These are phyloP conservation scores for Lutjanus argentimaculatus DNA, from an alignment of 2,797 vertebrate species.

Conservation along the genomic window DNA sequence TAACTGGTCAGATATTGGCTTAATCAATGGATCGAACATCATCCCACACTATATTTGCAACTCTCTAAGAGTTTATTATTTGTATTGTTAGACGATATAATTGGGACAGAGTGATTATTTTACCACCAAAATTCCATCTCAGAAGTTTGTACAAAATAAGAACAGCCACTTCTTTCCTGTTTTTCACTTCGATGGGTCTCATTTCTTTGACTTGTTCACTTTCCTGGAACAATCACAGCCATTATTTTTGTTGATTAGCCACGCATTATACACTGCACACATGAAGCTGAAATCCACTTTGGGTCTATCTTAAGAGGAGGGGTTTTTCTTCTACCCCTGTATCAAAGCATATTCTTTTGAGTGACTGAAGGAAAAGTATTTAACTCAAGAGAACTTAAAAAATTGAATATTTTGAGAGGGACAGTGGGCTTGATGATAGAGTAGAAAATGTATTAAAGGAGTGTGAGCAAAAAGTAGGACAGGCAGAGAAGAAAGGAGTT, in stretches of 20 bases:
- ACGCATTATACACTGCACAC: not conserved
- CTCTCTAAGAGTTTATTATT: not conserved
- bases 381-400: not conserved
- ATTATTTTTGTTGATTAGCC: slow-evolving; percentile 21
- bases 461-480: slow-evolving; percentile 5
- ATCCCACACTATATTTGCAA: not conserved
- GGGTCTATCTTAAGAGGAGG: not conserved
- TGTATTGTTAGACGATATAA: not conserved
- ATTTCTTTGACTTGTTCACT: not conserved
- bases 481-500: not conserved
- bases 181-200: not conserved
- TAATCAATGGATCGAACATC: not conserved
- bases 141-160: not conserved
- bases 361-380: slow-evolving; percentile 7
- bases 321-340: not conserved
- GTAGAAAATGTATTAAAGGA: slow-evolving; percentile 7
- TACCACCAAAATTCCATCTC: not conserved
- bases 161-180: not conserved
- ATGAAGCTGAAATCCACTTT: slow-evolving; percentile 4
- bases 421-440: slow-evolving; percentile 17
- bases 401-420: not conserved
- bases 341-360: slow-evolving; percentile 19
- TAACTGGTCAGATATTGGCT: not conserved
- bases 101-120: not conserved
- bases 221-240: not conserved